phyloP scores from a whole-genome alignment of 2,888 invertebrate species.

The Eutolmus rufibarbis region DNA sequence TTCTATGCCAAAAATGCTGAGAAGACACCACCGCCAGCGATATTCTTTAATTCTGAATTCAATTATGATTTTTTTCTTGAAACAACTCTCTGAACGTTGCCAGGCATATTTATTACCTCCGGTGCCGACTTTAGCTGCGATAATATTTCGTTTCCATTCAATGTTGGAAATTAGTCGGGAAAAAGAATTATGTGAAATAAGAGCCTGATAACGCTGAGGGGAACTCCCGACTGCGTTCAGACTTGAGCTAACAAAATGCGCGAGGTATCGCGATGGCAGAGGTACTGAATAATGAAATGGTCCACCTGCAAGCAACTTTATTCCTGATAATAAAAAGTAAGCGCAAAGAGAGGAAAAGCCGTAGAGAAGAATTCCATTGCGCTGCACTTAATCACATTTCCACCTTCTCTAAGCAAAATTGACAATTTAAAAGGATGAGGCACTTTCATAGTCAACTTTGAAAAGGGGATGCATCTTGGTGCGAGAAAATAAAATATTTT shows the following conservation, averaged over 20 bases:
- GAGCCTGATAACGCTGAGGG: neutral
- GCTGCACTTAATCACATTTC: neutral
- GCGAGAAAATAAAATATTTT: neutral
- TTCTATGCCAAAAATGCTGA: neutral
- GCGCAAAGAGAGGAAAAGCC: neutral
- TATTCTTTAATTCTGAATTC: neutral
- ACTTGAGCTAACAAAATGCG: neutral
- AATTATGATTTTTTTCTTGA: neutral
- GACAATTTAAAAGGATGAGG: neutral
- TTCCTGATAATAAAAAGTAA: neutral
- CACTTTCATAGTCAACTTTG: neutral
- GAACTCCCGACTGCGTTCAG: neutral
- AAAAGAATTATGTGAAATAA: neutral
- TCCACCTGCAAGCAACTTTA: neutral
- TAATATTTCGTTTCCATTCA: neutral
- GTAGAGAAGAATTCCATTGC: neutral
- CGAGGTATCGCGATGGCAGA: neutral
- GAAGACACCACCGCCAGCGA: neutral
- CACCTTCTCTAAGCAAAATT: neutral
- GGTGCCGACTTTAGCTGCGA: neutral
- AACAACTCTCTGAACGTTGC: neutral
- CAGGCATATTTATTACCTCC: neutral
- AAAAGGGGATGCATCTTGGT: neutral
- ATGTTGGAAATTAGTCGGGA: neutral
- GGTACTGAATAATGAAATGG: neutral